Percentiles rank a stretch among this genome's conserved stretches.
Evolutionary conservation across 1,140 invertebrate genomes (phyloP).

Genomic region (Bombus sylvicola): DNA sequence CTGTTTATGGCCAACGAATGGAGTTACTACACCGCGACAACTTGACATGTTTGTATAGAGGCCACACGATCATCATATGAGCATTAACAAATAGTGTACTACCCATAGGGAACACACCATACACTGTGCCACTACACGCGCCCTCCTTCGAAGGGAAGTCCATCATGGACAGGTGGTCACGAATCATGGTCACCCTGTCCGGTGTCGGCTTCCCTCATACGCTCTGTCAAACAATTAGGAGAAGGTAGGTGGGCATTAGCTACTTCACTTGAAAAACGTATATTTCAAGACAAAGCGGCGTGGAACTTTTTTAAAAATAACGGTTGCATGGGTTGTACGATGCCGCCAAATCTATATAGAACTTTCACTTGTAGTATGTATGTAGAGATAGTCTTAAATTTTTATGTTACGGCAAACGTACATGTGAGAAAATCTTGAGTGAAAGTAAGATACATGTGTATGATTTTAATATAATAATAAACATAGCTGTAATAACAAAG

Average conservation of each 20-base stretch:
- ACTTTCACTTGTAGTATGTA: not conserved
- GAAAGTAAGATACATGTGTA: too few relatives aligned
- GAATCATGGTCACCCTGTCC: slow-evolving; percentile 43
- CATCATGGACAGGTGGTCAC: slow-evolving; percentile 67
- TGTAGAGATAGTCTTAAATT: too few relatives aligned
- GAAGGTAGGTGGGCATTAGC: not conserved
- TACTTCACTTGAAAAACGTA: not conserved
- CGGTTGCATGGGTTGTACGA: fast-evolving
- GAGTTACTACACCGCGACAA: slow-evolving; percentile 77
- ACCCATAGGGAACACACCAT: slow-evolving; percentile 56
- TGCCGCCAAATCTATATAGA: not conserved
- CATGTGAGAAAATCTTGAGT: too few relatives aligned
- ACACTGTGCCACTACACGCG: slow-evolving; percentile 37
- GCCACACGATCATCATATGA: slow-evolving; percentile 71
- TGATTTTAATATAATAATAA: too few relatives aligned
- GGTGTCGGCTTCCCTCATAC: slow-evolving; percentile 22
- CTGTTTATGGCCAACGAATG: slow-evolving; percentile 64
- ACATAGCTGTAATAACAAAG: too few relatives aligned
- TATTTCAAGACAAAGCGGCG: not conserved
- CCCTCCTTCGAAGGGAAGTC: slow-evolving; percentile 62
- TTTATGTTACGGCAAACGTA: too few relatives aligned
- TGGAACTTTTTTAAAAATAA: not conserved
- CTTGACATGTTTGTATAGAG: slow-evolving; percentile 79
- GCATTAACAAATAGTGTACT: slow-evolving; percentile 68
- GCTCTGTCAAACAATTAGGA: slow-evolving; percentile 32